Evolutionary conservation across 2,888 invertebrate genomes (phyloP).

Genomic region (Pollenia griseotomentosa): DNA sequence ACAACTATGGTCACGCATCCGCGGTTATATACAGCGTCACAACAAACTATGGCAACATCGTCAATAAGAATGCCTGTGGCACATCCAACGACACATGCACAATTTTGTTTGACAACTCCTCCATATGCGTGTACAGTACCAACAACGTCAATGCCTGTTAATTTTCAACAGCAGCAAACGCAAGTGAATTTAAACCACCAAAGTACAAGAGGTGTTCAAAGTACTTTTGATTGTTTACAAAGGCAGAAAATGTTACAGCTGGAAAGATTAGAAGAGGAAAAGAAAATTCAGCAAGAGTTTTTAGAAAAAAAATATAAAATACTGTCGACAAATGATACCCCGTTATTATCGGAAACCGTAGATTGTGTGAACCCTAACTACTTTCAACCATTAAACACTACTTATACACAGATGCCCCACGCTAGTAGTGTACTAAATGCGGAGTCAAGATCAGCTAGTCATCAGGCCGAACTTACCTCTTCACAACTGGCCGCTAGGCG

Average conservation of each 20-base stretch:
- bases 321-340: background rate
- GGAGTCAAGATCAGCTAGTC: background rate
- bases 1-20: no score
- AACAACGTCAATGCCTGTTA: background rate
- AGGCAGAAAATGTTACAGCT: conserved; percentile 23
- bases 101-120: background rate
- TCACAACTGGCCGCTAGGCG: conserved; percentile 33
- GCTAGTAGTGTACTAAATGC: background rate
- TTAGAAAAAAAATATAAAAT: background rate
- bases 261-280: conserved; percentile 18
- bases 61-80: background rate
- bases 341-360: background rate
- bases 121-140: background rate
- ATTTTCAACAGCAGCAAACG: background rate
- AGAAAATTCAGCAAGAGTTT: background rate
- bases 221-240: background rate
- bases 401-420: background rate
- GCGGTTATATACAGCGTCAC: no score
- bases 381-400: background rate
- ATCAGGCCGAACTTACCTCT: background rate
- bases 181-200: background rate
- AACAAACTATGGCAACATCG: no score
- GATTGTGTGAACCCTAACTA: background rate
- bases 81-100: background rate
- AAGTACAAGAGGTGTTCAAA: background rate